These are phyloP conservation scores for Panulirus ornatus DNA, from an alignment of 1,140 invertebrate species.

Conservation along the genomic window DNA sequence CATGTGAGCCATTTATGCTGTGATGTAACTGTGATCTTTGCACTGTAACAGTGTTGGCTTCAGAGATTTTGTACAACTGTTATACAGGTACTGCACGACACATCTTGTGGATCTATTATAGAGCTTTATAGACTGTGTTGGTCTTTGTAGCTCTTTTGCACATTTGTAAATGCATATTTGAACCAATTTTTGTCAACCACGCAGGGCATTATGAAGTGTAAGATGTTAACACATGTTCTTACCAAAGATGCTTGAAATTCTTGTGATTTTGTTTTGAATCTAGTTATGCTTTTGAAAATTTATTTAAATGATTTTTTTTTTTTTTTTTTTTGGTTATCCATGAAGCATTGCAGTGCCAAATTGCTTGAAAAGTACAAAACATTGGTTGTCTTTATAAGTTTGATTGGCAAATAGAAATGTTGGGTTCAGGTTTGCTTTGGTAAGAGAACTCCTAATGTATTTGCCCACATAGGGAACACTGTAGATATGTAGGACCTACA, in stretches of 20 bases:
- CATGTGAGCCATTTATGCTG: not conserved
- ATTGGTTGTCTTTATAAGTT: not conserved
- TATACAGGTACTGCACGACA: not conserved
- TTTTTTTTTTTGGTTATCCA: not conserved
- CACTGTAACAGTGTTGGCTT: not conserved
- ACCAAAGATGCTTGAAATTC: not conserved
- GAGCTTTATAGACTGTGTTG: not conserved
- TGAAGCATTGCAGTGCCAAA: not conserved
- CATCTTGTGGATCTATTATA: not conserved
- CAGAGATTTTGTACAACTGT: not conserved
- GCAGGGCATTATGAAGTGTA: not conserved
- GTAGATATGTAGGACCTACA: not conserved
- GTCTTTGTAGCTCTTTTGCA: not conserved
- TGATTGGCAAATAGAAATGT: not conserved
- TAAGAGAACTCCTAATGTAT: not conserved
- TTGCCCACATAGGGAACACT: not conserved
- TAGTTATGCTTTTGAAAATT: not conserved
- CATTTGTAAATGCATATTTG: not conserved
- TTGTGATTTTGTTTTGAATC: not conserved
- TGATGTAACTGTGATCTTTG: slow-evolving; percentile 5
- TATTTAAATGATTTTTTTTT: not conserved
- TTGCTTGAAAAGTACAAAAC: not conserved
- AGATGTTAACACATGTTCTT: not conserved
- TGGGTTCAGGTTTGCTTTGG: not conserved
- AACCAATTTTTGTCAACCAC: not conserved